Percentiles rank a stretch among this genome's conserved stretches.
These are phyloP conservation scores for Melopsittacus undulatus DNA, from an alignment of 2,797 vertebrate genomes.

Conservation along the genomic window DNA sequence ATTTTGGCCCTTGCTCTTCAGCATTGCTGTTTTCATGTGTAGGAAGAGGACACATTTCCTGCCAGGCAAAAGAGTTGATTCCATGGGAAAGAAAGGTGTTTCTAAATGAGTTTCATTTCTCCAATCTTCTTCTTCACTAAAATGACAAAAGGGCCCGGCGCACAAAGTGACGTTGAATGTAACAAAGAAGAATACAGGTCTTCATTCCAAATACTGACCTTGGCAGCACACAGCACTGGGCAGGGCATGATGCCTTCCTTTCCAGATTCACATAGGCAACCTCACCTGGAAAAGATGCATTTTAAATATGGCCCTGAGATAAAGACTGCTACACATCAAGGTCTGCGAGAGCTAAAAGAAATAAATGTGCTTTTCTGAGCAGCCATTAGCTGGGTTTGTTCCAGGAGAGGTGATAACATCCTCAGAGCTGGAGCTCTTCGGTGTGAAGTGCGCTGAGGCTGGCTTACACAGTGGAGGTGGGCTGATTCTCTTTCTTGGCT, in stretches of 20 bases:
- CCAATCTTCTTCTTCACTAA: not conserved
- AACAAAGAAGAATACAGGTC: not conserved
- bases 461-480: not conserved
- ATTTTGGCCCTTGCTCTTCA: not conserved
- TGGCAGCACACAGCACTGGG: not conserved
- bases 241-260: not conserved
- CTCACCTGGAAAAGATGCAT: not conserved
- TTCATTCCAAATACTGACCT: not conserved
- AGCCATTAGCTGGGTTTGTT: constrained; percentile 1
- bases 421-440: not conserved
- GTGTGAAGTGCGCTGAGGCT: not conserved
- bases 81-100: not conserved
- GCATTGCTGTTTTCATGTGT: not conserved
- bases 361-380: not conserved
- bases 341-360: not conserved
- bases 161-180: not conserved
- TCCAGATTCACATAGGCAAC: constrained; percentile 10
- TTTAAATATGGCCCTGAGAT: not conserved
- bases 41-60: not conserved
- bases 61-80: not conserved
- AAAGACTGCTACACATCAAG: not conserved
- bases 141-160: not conserved
- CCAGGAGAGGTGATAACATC: not conserved
- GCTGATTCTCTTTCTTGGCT: not conserved
- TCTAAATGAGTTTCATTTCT: not conserved